Evolutionary conservation across 2,113 vertebrate genomes (phyloP).

Genomic region (Zosterops pallidus): DNA sequence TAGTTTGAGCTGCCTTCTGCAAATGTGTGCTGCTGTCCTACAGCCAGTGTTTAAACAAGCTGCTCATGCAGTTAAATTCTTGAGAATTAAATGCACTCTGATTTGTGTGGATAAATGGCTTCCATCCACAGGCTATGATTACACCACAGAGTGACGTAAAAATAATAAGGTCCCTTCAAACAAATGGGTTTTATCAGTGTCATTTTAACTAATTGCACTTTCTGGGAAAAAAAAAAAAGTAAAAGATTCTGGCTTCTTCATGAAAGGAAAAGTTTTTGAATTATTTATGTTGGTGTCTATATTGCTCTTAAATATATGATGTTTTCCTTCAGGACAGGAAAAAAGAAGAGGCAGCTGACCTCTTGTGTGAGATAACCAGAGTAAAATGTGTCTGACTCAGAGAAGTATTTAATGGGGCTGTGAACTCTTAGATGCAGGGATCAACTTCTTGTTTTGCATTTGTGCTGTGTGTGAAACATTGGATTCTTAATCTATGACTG

Average conservation of each 20-base stretch:
- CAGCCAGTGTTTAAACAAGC: neutral
- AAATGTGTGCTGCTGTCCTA: neutral
- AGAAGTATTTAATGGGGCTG: neutral
- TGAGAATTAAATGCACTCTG: neutral
- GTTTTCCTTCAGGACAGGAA: neutral
- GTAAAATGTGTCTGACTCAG: neutral
- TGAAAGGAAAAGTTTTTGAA: neutral
- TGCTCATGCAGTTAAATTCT: neutral
- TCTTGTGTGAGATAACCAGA: neutral
- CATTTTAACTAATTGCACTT: neutral
- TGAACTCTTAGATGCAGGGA: neutral
- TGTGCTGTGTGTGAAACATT: neutral
- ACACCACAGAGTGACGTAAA: neutral
- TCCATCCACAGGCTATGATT: neutral
- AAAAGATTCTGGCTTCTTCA: neutral
- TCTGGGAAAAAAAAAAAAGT: neutral
- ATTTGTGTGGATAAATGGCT: neutral
- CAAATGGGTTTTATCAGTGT: neutral
- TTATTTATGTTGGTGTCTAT: neutral
- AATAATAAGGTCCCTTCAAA: neutral
- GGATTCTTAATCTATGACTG: neutral
- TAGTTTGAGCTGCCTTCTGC: neutral
- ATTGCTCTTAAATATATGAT: neutral
- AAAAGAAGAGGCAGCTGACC: neutral
- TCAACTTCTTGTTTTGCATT: neutral